These are phyloP conservation scores for Stenodema calcarata DNA, from an alignment of 2,888 invertebrate genomes.

Conservation along the genomic window DNA sequence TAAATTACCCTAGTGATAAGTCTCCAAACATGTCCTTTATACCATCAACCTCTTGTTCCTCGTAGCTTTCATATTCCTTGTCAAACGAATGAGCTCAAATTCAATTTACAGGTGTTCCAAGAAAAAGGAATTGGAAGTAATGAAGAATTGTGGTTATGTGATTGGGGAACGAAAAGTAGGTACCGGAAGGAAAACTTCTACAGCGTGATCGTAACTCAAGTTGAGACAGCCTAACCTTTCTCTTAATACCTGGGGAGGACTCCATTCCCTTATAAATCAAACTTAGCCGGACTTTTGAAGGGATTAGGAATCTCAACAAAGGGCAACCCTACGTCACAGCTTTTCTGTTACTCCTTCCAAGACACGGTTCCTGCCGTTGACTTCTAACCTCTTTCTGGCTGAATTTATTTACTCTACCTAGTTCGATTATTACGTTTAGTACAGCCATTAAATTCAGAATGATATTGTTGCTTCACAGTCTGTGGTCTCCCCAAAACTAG, in stretches of 20 bases:
- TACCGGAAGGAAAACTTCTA: slow-evolving; percentile 2
- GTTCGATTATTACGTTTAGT: no score
- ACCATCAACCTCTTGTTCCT: no score
- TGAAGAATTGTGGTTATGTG: neutral
- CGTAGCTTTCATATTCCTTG: no score
- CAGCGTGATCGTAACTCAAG: slow-evolving; percentile 27
- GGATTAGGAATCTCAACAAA: neutral
- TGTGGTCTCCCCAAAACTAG: no score
- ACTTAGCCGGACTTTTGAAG: slow-evolving; percentile 12
- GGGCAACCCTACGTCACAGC: neutral
- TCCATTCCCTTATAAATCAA: slow-evolving; percentile 32
- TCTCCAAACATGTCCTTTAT: no score
- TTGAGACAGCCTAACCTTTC: slow-evolving; percentile 36
- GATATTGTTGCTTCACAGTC: no score
- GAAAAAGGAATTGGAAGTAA: neutral
- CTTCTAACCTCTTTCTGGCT: neutral
- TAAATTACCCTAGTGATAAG: no score
- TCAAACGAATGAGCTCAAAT: no score
- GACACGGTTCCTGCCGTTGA: neutral
- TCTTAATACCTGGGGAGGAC: slow-evolving; percentile 38
- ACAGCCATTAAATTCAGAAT: no score
- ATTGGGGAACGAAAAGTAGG: neutral
- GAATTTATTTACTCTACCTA: no score
- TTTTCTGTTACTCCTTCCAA: neutral
- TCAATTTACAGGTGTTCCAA: no score